Percentiles rank a stretch among this genome's conserved stretches.
Conservation (phyloP, 2,113 vertebrate species). For the Prionailurus viverrinus region DNA sequence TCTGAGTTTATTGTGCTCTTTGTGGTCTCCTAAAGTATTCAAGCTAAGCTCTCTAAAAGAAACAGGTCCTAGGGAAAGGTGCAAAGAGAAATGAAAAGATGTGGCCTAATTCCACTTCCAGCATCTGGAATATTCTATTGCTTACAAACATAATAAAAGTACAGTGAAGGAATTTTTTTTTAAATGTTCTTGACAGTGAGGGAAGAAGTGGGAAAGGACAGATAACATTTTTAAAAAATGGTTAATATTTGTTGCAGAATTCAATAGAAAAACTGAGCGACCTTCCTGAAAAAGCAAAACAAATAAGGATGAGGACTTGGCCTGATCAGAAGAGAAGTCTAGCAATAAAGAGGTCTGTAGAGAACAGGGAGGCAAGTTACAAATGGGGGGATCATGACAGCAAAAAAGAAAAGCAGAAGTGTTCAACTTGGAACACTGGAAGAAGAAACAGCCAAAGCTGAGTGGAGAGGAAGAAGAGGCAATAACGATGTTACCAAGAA, state of each 20-base stretch:
- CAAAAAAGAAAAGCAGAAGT: background rate
- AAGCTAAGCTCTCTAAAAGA: background rate
- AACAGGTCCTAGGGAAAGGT: background rate
- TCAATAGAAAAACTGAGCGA: background rate
- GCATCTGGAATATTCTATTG: constrained; percentile 21
- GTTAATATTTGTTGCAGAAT: constrained; percentile 36
- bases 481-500: background rate
- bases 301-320: background rate
- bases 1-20: background rate
- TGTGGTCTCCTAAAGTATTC: background rate
- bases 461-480: background rate
- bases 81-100: constrained; percentile 28
- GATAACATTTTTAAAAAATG: constrained; percentile 5
- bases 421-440: background rate
- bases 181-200: background rate
- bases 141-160: background rate
- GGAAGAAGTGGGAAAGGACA: background rate
- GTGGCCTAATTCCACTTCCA: constrained; percentile 7
- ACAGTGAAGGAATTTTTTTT: background rate
- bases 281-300: background rate
- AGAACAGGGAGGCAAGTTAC: background rate
- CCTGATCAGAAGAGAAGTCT: background rate
- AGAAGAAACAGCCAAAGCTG: background rate
- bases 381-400: background rate
- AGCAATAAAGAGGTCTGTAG: background rate